Evolutionary conservation across 1,140 invertebrate genomes (phyloP).

Genomic region (Caenorhabditis remanei): DNA sequence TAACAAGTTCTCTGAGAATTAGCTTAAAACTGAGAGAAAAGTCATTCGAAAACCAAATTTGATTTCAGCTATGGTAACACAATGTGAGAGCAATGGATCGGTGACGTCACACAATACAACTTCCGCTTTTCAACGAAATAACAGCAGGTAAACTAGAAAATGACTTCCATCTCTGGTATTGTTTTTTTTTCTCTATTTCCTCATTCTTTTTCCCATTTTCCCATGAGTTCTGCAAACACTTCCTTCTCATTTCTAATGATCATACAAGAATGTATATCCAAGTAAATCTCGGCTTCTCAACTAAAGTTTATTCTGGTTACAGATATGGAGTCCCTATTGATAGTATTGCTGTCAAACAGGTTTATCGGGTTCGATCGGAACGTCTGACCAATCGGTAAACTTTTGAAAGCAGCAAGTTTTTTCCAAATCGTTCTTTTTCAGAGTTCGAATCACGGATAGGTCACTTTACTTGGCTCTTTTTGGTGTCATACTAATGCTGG

Average conservation of each 20-base stretch:
- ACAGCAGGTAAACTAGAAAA: slow-evolving; percentile 63
- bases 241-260: not conserved
- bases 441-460: slow-evolving; percentile 56
- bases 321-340: slow-evolving; percentile 76
- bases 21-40: too few relatives aligned
- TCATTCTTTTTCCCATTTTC: not conserved
- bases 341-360: slow-evolving; percentile 74
- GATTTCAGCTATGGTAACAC: slow-evolving; percentile 50
- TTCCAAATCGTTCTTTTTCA: not conserved
- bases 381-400: slow-evolving; percentile 70
- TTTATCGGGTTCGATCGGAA: slow-evolving; percentile 76
- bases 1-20: not conserved
- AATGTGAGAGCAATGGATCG: slow-evolving; percentile 60
- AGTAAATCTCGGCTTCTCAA: not conserved
- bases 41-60: too few relatives aligned
- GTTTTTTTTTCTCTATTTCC: not conserved
- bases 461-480: slow-evolving; percentile 48
- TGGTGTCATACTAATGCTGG: slow-evolving; percentile 59
- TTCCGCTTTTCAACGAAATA: slow-evolving; percentile 65
- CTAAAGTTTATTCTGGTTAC: slow-evolving; percentile 37
- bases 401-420: too few relatives aligned
- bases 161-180: not conserved
- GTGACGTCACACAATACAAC: slow-evolving; percentile 55
- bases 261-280: not conserved
- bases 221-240: not conserved